These are phyloP conservation scores for Sebastes fasciatus DNA, from an alignment of 2,113 vertebrate species.

Conservation along the genomic window DNA sequence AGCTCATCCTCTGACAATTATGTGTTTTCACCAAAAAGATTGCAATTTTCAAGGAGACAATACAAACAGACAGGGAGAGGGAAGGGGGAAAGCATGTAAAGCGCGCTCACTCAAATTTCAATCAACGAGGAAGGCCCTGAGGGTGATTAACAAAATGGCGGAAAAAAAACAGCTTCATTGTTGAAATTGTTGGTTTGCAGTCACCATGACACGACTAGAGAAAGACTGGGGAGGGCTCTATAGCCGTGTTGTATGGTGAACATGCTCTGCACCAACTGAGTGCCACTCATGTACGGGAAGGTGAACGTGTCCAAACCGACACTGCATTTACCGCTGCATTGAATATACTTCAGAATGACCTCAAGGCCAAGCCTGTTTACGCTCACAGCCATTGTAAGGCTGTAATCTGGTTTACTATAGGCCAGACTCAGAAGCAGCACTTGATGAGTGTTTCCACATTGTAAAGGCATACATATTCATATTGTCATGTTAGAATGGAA, in stretches of 20 bases:
- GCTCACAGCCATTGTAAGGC: conserved; percentile 11
- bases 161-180: conserved; percentile 77
- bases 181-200: conserved; percentile 76
- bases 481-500: neutral
- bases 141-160: conserved; percentile 82
- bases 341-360: conserved; percentile 50
- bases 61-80: conserved; percentile 71
- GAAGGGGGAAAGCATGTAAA: conserved; percentile 69
- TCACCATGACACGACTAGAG: conserved; percentile 79
- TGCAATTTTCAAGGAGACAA: conserved; percentile 82
- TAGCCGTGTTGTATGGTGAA: conserved; percentile 60
- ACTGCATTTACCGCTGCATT: conserved; percentile 26
- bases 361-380: conserved; percentile 33
- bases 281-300: conserved; percentile 62
- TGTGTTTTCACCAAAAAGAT: conserved; percentile 79
- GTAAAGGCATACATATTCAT: conserved; percentile 3
- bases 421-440: neutral
- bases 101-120: conserved; percentile 75
- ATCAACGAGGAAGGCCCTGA: conserved; percentile 74
- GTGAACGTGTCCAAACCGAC: conserved; percentile 45
- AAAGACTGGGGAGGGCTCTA: conserved; percentile 51
- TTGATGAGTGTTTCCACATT: conserved; percentile 7
- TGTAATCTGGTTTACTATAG: neutral
- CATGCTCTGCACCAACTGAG: conserved; percentile 65
- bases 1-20: conserved; percentile 78